phyloP scores from a whole-genome alignment of 2,113 vertebrate genomes.

The Myrmecophaga tridactyla region DNA sequence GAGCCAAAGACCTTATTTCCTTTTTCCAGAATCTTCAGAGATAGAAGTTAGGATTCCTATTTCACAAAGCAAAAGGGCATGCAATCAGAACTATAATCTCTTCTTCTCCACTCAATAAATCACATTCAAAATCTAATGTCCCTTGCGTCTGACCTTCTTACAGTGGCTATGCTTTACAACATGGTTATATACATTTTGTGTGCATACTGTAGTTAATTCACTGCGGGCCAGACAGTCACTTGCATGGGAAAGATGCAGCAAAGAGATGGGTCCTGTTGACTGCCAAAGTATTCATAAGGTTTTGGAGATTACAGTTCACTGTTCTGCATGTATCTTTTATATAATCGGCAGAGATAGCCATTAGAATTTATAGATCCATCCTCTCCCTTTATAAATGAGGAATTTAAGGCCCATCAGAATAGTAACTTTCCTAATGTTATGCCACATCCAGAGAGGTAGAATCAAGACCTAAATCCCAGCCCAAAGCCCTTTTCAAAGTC shows the following conservation, averaged over 20 bases:
- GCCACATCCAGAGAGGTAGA: background rate
- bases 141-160: slow-evolving; percentile 2
- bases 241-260: background rate
- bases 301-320: background rate
- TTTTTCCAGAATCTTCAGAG: slow-evolving; percentile 44
- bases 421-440: background rate
- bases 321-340: background rate
- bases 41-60: slow-evolving; percentile 52
- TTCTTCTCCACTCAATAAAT: slow-evolving; percentile 36
- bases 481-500: background rate
- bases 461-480: background rate
- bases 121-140: slow-evolving; percentile 51
- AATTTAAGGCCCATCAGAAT: background rate
- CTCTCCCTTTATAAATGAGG: background rate
- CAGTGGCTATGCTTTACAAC: background rate
- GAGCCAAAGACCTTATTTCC: slow-evolving; percentile 53
- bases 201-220: background rate
- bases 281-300: background rate
- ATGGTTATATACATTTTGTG: background rate
- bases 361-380: background rate
- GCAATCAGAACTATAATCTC: background rate
- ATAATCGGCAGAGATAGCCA: background rate
- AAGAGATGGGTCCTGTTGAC: background rate
- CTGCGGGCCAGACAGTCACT: background rate
- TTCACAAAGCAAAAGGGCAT: slow-evolving; percentile 43